Evolutionary conservation across 1,140 invertebrate genomes (phyloP), one percentile per base, ranked within the genome.

Genomic region (Diploscapter pachys): DNA sequence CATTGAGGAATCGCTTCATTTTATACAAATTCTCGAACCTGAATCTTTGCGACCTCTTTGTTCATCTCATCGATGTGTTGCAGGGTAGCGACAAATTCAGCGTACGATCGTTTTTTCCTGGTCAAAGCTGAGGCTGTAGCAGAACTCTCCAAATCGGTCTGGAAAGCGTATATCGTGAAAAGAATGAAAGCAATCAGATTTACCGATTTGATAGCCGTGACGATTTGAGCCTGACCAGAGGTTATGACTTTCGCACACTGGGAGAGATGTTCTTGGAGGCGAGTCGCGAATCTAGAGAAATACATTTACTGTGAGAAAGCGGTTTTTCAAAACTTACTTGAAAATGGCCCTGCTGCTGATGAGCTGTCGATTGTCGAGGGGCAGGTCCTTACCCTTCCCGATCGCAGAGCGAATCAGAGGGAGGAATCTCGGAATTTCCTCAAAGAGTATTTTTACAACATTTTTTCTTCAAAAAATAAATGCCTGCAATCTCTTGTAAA

Each of bases 241-340:
- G 68, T 59, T 51, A 70, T 53, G 13, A 59, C 56, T 70, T 59
- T 70, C 48, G 68, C 68, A 50, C 62, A 61, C 31, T 61, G 13
- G 8, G 68, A 56, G 13, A 70, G 63, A 61, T 70, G 68, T 50
- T 70, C 68, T 70, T 70, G 68, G 51, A 70, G 31, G 31, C 68
- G 68, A 59, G 31, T 59, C 3, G 68, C 68, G 5, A 70, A 49
- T 4, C 68, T 69, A n/a, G 13, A 57, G 51, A 57, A 50, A 48
- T 48, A 3, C 0, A 4, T 3, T 11, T 51, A 6, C 4, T 53
- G 11, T 31, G 31, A 53, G 51, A 11, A 13, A 53, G 49, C n/a
- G 8, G 13, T 31, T 31, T 31, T 31, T 31, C 49, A 57, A 13
- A 31, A 0, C n/a, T 5, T 69, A 69, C 67, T 50, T 56, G 13